Base-by-base conservation (phyloP, 2,797 vertebrate genomes). In the Ptychadena robeensis region DNA sequence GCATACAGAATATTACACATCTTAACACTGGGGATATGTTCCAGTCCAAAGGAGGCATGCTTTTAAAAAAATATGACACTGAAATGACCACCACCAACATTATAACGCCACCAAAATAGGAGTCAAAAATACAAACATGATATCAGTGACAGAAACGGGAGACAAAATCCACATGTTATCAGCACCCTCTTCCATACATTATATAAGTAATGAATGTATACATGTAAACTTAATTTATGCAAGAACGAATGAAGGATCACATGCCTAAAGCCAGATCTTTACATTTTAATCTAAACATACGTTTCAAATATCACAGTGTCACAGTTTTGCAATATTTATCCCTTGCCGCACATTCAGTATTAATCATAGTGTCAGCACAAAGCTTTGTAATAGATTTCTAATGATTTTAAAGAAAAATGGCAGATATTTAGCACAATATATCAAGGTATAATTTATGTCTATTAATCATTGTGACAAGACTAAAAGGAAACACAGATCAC, bases 391-490 rank as follows among this genome's bases (percentile, higher is more conserved):
- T 82, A 90, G 80, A 88, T 89, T 91, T 87, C 86, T 87, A 87
- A 89, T 90, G 85, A 88, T 87, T 90, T 86, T 88, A 79, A 85
- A 88, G 86, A 90, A 91, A 80, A 91, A 90, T 86, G 82, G 84
- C 65, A 91, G 82, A 89, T 88, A 90, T 88, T 90, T 89, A 89
- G 79, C 69, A 85, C 88, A 90, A 90, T 89, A 86, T 89, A 89
- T 88, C 86, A 88, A 83, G 70, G 79, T 57, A 86, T 90, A 89
- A 91, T 88, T 91, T 73, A 73, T 87, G 89, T 83, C 88, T 88
- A 90, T 91, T 91, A 91, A 92, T 91, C 86, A 90, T 0, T 81
- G n/a, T 37, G 87, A 88, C 89, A 89, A 80, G 44, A 82, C 37
- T 79, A 86, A 90, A 92, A 87, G 73, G 87, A 88, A 87, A 87